Evolutionary conservation across 2,113 vertebrate genomes (phyloP).

Genomic region (Sterna hirundo): DNA sequence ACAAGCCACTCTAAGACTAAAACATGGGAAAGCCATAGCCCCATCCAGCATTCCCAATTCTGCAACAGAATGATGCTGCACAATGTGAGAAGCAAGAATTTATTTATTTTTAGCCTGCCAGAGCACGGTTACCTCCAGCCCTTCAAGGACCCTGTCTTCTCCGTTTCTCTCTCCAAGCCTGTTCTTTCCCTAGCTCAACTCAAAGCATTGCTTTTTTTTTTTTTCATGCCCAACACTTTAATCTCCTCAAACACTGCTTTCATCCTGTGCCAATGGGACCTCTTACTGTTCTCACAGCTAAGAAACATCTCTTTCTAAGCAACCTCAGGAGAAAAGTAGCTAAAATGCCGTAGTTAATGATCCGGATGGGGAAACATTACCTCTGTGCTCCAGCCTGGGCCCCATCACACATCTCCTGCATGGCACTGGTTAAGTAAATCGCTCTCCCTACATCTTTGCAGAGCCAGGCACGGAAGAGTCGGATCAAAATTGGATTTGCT

Average conservation of each 20-base stretch:
- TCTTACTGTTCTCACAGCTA: neutral
- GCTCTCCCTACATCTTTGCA: neutral
- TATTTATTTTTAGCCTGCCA: neutral
- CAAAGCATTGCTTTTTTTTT: neutral
- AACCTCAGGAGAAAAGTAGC: neutral
- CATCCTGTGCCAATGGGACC: neutral
- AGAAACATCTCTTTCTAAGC: neutral
- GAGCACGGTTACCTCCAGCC: neutral
- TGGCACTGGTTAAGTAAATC: neutral
- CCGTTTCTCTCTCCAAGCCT: neutral
- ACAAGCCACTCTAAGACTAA: neutral
- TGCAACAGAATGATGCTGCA: neutral
- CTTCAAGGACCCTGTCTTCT: neutral
- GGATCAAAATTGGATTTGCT: neutral
- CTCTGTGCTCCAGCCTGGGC: neutral
- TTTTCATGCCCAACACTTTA: neutral
- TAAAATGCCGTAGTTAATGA: neutral
- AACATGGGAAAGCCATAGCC: neutral
- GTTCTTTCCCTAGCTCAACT: neutral
- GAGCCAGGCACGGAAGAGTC: neutral
- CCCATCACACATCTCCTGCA: neutral
- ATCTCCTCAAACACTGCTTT: constrained; percentile 16
- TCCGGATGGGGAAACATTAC: neutral
- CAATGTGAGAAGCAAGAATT: neutral
- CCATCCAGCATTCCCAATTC: neutral